Conservation (phyloP, 2,113 vertebrate genomes). For the Ardeotis arabs region DNA sequence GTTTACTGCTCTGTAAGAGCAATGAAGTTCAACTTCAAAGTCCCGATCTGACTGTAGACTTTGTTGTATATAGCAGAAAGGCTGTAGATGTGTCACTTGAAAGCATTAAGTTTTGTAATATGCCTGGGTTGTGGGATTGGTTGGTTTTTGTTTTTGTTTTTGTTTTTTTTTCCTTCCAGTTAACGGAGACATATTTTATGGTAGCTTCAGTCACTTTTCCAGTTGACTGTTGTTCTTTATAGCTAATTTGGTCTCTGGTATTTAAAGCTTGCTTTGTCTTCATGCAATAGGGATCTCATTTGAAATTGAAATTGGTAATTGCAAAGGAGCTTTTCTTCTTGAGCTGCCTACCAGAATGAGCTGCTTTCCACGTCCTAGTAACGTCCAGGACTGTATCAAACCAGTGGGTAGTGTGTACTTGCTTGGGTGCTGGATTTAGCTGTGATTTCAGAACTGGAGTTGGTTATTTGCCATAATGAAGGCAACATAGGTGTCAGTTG, state of each 20-base stretch:
- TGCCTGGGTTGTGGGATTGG: background rate
- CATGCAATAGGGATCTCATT: background rate
- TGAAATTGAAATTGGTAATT: background rate
- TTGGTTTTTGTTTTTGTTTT: background rate
- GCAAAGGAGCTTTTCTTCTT: background rate
- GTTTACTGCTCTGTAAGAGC: background rate
- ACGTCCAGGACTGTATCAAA: background rate
- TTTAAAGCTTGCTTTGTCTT: background rate
- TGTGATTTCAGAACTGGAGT: background rate
- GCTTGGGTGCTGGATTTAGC: background rate
- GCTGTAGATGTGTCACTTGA: background rate
- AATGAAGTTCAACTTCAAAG: background rate
- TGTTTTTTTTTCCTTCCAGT: background rate
- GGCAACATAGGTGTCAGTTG: accelerated
- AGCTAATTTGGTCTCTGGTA: background rate
- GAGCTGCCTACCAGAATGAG: background rate
- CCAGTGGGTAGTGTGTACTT: background rate
- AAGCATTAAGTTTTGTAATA: background rate
- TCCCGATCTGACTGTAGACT: background rate
- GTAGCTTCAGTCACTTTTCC: background rate
- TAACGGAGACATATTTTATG: background rate
- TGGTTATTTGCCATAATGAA: background rate
- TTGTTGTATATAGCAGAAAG: background rate
- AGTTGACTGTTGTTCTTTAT: background rate
- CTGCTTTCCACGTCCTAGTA: accelerated